phyloP scores from a whole-genome alignment of 2,888 invertebrate species.

The Lepidonotus clava region DNA sequence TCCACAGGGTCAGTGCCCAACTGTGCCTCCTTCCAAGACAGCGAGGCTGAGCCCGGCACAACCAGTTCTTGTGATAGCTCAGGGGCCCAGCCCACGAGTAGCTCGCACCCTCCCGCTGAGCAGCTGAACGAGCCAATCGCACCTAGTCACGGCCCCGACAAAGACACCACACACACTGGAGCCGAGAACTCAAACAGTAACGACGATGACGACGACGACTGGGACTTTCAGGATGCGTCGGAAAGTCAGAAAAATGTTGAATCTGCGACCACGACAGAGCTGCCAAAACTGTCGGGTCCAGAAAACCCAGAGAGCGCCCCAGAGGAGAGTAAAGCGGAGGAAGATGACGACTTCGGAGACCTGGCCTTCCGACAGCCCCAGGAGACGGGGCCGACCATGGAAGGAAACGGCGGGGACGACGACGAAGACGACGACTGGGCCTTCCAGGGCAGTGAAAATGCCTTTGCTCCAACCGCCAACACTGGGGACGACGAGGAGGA shows the following conservation, averaged over 20 bases:
- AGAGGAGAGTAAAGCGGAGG: neutral
- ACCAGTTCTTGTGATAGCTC: conserved; percentile 42
- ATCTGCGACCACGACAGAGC: neutral
- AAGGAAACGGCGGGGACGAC: neutral
- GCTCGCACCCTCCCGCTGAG: neutral
- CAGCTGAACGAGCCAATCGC: neutral
- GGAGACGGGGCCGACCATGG: no score
- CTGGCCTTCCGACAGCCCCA: no score
- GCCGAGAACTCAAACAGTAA: neutral
- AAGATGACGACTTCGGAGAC: neutral
- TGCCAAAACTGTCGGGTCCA: neutral
- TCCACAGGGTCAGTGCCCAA: conserved; percentile 15
- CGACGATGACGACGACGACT: conserved; percentile 45
- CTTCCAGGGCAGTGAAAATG: neutral
- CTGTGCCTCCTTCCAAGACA: neutral
- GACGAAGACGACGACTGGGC: neutral
- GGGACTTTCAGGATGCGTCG: conserved; percentile 46
- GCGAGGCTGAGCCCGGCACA: neutral
- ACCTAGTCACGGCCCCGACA: conserved; percentile 8
- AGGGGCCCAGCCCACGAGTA: neutral
- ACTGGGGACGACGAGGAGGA: no score
- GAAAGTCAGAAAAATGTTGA: neutral
- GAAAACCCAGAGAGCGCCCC: neutral
- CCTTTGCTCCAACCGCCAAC: no score
- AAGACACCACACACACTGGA: neutral